phyloP scores from a whole-genome alignment of 2,888 invertebrate genomes.

The Kuschelorhynchus macadamiae region DNA sequence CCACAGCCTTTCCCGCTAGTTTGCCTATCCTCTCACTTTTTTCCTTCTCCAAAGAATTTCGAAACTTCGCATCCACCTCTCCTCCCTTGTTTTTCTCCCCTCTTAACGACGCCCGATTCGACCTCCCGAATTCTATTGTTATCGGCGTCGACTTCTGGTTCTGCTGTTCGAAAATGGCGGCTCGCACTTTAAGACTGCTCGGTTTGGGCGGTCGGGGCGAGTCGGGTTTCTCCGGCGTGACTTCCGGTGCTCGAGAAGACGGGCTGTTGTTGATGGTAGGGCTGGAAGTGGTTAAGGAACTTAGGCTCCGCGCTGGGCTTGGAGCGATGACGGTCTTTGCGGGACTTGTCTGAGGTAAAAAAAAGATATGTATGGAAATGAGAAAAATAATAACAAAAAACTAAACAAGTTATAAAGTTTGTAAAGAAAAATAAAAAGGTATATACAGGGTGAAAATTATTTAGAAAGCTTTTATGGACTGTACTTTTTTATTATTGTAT shows the following conservation, averaged over 20 bases:
- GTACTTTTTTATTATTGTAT: too few species aligned
- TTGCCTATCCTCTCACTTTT: slow-evolving; percentile 24
- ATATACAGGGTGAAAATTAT: too few species aligned
- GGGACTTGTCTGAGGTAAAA: slow-evolving; percentile 2
- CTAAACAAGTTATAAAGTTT: not conserved
- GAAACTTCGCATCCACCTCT: slow-evolving; percentile 48
- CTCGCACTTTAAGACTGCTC: slow-evolving; percentile 59
- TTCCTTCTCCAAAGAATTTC: slow-evolving; percentile 45
- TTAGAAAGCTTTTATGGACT: too few species aligned
- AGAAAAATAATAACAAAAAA: too few species aligned
- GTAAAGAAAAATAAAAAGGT: not conserved
- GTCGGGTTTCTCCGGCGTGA: not conserved
- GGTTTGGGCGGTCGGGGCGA: slow-evolving; percentile 16
- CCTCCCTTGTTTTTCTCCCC: slow-evolving; percentile 45
- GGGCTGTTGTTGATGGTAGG: not conserved
- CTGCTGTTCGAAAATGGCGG: slow-evolving; percentile 62
- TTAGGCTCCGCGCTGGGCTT: slow-evolving; percentile 34
- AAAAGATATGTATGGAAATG: too few species aligned
- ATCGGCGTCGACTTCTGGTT: slow-evolving; percentile 53
- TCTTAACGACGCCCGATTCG: slow-evolving; percentile 42
- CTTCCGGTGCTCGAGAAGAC: not conserved
- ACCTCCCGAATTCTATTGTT: slow-evolving; percentile 38
- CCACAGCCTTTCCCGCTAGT: slow-evolving; percentile 19
- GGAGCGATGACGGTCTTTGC: slow-evolving; percentile 9
- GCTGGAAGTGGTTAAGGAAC: slow-evolving; percentile 21